A percentile compares a stretch with the other conserved stretches of the same genome.
Conservation (phyloP, 1,140 invertebrate genomes). For the Ceratoteleas bidentatus region DNA sequence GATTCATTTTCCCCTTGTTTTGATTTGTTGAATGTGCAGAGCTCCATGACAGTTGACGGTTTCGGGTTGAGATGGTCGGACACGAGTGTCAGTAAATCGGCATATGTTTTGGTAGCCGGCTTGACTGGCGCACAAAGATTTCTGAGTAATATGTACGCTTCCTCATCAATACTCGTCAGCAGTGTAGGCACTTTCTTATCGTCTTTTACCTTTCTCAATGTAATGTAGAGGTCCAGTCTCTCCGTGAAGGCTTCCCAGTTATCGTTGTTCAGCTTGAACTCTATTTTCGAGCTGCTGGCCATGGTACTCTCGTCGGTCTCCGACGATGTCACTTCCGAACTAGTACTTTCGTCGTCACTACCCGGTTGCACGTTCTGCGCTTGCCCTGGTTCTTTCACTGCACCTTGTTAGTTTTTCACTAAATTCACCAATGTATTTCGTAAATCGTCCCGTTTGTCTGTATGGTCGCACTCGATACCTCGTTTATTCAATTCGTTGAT, state of each 20-base stretch:
- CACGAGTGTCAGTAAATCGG: slow-evolving; percentile 25
- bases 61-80: slow-evolving; percentile 30
- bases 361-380: no score
- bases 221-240: background rate
- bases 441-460: no score
- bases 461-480: no score
- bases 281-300: no score
- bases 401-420: no score
- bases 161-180: slow-evolving; percentile 20
- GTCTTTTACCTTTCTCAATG: background rate
- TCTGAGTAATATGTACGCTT: slow-evolving; percentile 24
- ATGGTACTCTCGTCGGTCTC: no score
- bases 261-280: no score
- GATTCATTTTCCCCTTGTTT: slow-evolving; percentile 26
- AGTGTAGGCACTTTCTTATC: background rate
- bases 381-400: no score
- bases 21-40: slow-evolving; percentile 25
- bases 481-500: no score
- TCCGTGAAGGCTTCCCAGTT: background rate
- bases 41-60: slow-evolving; percentile 28
- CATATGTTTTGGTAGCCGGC: slow-evolving; percentile 17
- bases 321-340: no score
- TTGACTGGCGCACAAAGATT: slow-evolving; percentile 39
- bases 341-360: no score
- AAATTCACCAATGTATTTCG: no score